A percentile compares a stretch with the other conserved stretches of the same genome.
Conservation (phyloP, 2,113 vertebrate species). For the Martes martes region DNA sequence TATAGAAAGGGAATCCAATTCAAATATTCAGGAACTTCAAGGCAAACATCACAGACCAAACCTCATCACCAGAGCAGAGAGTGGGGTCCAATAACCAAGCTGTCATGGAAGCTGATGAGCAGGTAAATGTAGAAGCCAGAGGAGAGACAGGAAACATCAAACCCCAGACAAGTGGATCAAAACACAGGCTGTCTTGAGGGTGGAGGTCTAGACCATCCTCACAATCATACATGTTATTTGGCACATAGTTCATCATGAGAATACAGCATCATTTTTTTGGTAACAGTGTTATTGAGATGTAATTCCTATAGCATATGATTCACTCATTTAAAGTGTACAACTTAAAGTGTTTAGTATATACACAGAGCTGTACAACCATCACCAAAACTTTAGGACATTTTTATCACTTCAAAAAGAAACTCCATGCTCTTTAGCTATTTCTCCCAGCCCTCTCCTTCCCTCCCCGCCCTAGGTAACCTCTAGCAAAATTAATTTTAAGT, state of each 20-base stretch:
- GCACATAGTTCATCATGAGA: background rate
- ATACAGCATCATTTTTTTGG: background rate
- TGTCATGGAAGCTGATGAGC: background rate
- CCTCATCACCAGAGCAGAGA: background rate
- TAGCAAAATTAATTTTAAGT: background rate
- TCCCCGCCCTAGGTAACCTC: background rate
- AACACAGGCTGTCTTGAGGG: fast-evolving
- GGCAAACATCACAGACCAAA: background rate
- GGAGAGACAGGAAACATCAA: background rate
- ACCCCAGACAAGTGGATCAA: too few species aligned
- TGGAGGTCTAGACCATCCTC: background rate
- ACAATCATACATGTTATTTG: background rate
- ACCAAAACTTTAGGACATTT: background rate
- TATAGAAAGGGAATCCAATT: background rate
- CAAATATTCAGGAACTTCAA: background rate
- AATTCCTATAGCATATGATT: background rate
- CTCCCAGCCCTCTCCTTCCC: too few species aligned
- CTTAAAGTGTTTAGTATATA: background rate
- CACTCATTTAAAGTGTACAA: background rate
- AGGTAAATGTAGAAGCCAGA: background rate
- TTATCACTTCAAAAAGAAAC: background rate
- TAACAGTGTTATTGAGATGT: background rate
- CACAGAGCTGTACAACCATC: too few species aligned
- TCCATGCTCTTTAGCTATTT: background rate
- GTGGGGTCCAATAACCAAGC: background rate